phyloP scores from a whole-genome alignment of 2,888 invertebrate species.

The Panopea generosa region DNA sequence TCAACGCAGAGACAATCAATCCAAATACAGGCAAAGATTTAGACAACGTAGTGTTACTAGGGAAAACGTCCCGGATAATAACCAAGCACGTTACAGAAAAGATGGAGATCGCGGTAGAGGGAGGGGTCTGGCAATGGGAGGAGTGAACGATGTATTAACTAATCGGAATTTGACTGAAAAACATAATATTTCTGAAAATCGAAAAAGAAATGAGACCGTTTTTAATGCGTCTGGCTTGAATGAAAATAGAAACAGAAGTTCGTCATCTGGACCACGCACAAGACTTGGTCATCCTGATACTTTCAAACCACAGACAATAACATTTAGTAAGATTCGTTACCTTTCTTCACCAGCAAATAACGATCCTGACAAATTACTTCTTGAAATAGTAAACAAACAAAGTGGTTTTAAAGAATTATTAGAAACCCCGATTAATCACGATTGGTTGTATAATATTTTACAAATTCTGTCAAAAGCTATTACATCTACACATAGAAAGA shows the following conservation, averaged over 20 bases:
- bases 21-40: too few species aligned
- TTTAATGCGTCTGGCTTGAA: too few species aligned
- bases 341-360: constrained; percentile 19
- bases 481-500: constrained; percentile 21
- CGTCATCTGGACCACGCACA: too few species aligned
- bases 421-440: constrained; percentile 14
- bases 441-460: constrained; percentile 31
- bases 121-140: too few species aligned
- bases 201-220: too few species aligned
- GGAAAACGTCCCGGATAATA: too few species aligned
- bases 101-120: constrained; percentile 14
- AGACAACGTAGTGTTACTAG: too few species aligned
- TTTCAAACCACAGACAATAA: constrained; percentile 11
- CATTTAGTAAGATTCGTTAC: constrained; percentile 10
- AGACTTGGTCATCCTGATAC: too few species aligned
- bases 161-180: background rate
- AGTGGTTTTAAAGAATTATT: constrained; percentile 56
- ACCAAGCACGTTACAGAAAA: constrained; percentile 7
- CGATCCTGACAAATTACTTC: constrained; percentile 46
- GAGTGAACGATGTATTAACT: too few species aligned
- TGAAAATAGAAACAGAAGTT: too few species aligned
- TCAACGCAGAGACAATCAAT: too few species aligned
- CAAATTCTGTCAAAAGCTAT: constrained; percentile 43
- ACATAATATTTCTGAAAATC: too few species aligned
- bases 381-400: constrained; percentile 43